Evolutionary conservation across 2,113 vertebrate species (phyloP).

Genomic region (Boulengeromyrus knoepffleri): DNA sequence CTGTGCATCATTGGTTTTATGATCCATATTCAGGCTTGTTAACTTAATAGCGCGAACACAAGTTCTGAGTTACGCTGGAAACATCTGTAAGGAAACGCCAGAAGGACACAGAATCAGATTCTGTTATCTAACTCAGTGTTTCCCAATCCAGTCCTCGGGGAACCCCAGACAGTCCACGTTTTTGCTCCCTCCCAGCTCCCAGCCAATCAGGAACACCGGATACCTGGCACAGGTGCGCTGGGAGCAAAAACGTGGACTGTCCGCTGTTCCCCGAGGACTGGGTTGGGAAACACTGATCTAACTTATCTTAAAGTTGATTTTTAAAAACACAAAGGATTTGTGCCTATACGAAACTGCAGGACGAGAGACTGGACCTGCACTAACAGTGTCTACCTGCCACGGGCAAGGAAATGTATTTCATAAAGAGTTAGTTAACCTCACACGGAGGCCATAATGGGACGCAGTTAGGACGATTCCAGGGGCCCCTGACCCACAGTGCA

Average conservation of each 20-base stretch:
- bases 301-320: background rate
- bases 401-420: background rate
- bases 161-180: no score
- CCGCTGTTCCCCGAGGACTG: no score
- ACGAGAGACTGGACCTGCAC: background rate
- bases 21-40: background rate
- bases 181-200: no score
- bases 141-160: no score
- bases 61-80: background rate
- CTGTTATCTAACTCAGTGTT: background rate
- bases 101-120: background rate
- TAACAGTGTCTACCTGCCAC: background rate
- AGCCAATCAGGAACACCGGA: no score
- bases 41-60: background rate
- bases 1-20: background rate
- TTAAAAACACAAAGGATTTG: background rate
- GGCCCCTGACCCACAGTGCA: no score
- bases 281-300: no score
- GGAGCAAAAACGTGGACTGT: no score
- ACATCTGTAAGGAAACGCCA: background rate
- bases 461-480: no score
- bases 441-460: no score
- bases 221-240: no score
- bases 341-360: background rate
- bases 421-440: background rate